These are phyloP conservation scores for Drosophila santomea DNA, from an alignment of 1,140 invertebrate species.

Conservation along the genomic window DNA sequence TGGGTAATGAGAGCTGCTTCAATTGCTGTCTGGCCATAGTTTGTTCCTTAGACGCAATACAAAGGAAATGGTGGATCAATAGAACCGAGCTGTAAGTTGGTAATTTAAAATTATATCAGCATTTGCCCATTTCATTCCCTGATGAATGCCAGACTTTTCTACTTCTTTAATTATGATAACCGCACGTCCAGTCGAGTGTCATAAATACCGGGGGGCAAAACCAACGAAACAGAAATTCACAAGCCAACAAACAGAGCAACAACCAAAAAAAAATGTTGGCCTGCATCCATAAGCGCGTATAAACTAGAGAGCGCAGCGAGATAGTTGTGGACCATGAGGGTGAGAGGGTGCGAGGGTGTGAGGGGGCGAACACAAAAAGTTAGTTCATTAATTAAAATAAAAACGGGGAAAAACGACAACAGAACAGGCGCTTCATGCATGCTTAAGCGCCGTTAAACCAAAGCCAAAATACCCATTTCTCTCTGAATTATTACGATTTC, in stretches of 20 bases:
- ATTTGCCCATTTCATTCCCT: background rate
- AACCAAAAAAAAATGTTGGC: conserved; percentile 8
- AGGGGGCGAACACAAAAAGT: conserved; percentile 51
- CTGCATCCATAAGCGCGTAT: conserved; percentile 35
- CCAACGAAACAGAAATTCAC: conserved; percentile 39
- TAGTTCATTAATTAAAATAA: conserved; percentile 65
- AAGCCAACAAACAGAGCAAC: conserved; percentile 16
- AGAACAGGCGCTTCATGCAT: conserved; percentile 64
- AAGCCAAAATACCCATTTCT: conserved; percentile 11
- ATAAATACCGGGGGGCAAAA: conserved; percentile 19
- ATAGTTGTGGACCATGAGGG: too few species aligned
- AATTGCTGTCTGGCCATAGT: background rate
- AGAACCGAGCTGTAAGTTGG: background rate
- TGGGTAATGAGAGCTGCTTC: conserved; percentile 21
- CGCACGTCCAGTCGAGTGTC: conserved; percentile 35
- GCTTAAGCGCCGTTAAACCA: conserved; percentile 54
- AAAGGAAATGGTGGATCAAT: background rate
- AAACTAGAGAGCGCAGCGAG: conserved; percentile 19
- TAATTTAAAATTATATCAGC: background rate
- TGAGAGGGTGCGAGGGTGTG: too few species aligned
- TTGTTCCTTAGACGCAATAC: conserved; percentile 3
- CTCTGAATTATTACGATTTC: background rate
- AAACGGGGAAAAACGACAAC: conserved; percentile 15
- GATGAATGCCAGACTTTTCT: conserved; percentile 1
- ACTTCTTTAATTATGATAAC: conserved; percentile 29